These are phyloP conservation scores for Nasonia longicornis DNA, from an alignment of 1,140 invertebrate species.

Conservation along the genomic window DNA sequence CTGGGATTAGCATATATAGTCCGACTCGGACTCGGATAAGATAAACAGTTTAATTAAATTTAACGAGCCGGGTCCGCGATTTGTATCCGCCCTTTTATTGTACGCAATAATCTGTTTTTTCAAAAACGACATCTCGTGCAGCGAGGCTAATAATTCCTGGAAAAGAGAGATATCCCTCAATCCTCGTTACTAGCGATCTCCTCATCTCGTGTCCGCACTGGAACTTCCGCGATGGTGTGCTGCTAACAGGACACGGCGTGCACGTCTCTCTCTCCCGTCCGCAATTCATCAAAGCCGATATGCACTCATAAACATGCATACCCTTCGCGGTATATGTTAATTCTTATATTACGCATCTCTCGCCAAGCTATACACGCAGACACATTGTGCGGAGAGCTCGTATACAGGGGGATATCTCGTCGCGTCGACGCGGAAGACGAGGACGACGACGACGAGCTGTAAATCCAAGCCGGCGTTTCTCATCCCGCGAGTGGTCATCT, in stretches of 20 bases:
- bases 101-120: no score
- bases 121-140: no score
- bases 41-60: constrained; percentile 39
- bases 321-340: constrained; percentile 18
- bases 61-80: constrained; percentile 14
- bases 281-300: constrained; percentile 6
- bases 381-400: neutral
- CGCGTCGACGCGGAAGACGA: neutral
- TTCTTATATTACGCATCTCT: constrained; percentile 1
- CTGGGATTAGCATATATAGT: constrained; percentile 11
- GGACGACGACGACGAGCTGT: neutral
- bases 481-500: constrained; percentile 1
- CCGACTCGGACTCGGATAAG: neutral
- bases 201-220: neutral
- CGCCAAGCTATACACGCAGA: neutral
- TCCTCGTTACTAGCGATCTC: constrained; percentile 1
- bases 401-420: neutral
- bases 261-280: neutral
- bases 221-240: neutral
- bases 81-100: neutral
- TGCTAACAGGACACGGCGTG: neutral
- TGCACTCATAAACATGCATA: constrained; percentile 3
- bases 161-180: constrained; percentile 3
- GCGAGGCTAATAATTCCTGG: neutral
- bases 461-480: constrained; percentile 10